Percentiles rank a stretch among this genome's conserved stretches.
Evolutionary conservation across 2,888 invertebrate species (phyloP).

Genomic region (Hydriomena furcata): DNA sequence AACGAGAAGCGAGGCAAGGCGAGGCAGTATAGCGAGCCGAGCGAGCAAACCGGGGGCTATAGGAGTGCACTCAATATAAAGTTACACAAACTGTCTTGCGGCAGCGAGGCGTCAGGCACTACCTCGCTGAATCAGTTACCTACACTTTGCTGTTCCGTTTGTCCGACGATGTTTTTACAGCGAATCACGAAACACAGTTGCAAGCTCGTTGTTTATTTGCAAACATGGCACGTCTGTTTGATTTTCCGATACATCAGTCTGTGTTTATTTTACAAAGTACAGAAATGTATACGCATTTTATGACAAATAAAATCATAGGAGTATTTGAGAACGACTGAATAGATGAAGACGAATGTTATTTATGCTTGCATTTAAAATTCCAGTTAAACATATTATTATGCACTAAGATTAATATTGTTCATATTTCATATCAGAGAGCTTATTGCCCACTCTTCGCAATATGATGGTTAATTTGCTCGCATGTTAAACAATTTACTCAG

Average conservation of each 20-base stretch:
- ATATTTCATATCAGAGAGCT: neutral
- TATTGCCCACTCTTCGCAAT: neutral
- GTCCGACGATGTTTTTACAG: slow-evolving; percentile 74
- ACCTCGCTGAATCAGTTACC: slow-evolving; percentile 41
- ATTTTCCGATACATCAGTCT: slow-evolving; percentile 62
- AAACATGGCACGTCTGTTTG: slow-evolving; percentile 64
- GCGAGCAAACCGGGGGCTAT: slow-evolving; percentile 26
- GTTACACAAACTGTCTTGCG: slow-evolving; percentile 76
- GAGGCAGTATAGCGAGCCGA: slow-evolving; percentile 38
- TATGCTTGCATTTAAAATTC: neutral
- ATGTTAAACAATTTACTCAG: slow-evolving; percentile 33
- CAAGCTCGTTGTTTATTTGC: slow-evolving; percentile 67
- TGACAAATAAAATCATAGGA: slow-evolving; percentile 1
- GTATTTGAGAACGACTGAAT: no score
- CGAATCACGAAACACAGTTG: slow-evolving; percentile 77
- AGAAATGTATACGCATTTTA: slow-evolving; percentile 35
- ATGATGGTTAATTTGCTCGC: slow-evolving; percentile 23
- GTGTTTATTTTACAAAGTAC: slow-evolving; percentile 63
- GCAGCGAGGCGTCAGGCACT: slow-evolving; percentile 60
- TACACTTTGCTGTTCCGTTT: slow-evolving; percentile 51
- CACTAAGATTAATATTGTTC: neutral
- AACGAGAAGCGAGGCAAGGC: slow-evolving; percentile 71
- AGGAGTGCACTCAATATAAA: slow-evolving; percentile 73
- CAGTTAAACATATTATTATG: no score
- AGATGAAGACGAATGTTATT: no score